Evolutionary conservation across 1,140 invertebrate genomes (phyloP), one percentile per base, ranked within the genome.

Genomic region (Papilio glaucus): DNA sequence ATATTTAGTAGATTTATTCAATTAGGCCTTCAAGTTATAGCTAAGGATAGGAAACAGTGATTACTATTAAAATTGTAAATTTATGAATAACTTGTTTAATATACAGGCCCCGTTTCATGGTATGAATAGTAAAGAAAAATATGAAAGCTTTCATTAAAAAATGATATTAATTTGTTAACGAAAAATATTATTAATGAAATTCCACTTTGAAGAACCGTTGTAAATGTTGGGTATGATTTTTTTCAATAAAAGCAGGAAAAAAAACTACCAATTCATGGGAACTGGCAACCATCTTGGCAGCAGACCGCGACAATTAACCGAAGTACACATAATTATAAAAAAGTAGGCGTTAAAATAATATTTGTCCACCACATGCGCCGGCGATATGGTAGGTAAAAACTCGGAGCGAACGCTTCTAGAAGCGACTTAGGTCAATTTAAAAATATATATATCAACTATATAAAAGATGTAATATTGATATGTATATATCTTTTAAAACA

Each of bases 321-420:
- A 81, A 87, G 84, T 86, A 80, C 79, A 77, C 75, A 80, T 77
- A 83, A 83, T 83, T 79, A 77, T 80, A 83, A 85, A 83, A 75
- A 82, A 81, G 74, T 68, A 79, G 76, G 82, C 78, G 84, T 82
- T 82, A 83, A 81, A 87, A 86, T 81, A 86, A 88, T 83, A 86
- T 85, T 84, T 85, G 74, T 83, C 21, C 21, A 61, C 78, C 85
- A 88, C 79, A 79, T 85, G 85, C 77, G 62, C 45, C 39, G 41
- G 29, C 67, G 67, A 69, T 69, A 71, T 71, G 72, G 72, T 79
- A 63, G 29, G 71, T 60, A 76, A 81, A 68, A 77, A 60, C 41
- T 12, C 33, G 12, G 67, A 80, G 63, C 18, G 69, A 26, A 15
- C 0, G 15, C 65, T 38, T 21, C 82, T 85, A 67, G 86, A 88